Base-by-base conservation (phyloP, 2,797 vertebrate species). In the Leptodactylus fallax region DNA sequence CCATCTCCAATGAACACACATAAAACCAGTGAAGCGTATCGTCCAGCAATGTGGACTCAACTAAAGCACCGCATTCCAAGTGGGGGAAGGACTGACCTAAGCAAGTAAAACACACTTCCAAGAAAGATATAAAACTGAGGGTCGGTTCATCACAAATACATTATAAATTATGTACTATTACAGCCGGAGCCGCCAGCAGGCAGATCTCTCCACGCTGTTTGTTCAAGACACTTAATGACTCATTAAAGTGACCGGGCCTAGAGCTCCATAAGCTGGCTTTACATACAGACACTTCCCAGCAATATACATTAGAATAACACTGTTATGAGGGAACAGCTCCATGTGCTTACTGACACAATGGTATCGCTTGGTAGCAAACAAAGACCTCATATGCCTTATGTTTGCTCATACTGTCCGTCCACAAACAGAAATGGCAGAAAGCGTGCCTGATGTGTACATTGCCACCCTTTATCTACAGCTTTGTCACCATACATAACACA, bases 211-310 rank as follows among this genome's bases (percentile, higher is more conserved):
- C 45, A 23, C 51, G 23, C 55, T 85, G 83, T 85, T 85, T 85
- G 47, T 53, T 65, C 47, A 78, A 47, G 60, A 17, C 3, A 36
- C 45, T 78, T 78, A 85, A 85, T 77, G 72, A 65, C 36, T 77
- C 58, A 78, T 78, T 76, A 65, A 53, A 53, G 63, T 78, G 74
- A 65, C 72, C 74, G n/a, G 76, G 74, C 61, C 58, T 53, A 21
- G 47, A 78, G 63, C 77, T 85, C 74, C 58, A 78, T 76, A 60
- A 74, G 25, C 53, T 45, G 14, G 7, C 17, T 27, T 19, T 60
- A 84, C 72, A 84, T 74, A 36, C 51, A 78, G 56, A 25, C 10
- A 10, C n/a, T 63, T 77, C 69, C 51, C 71, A 45, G 56, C 27
- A 51, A 49, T 61, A 19, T 61, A 78, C 58, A 78, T 63, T 65